Evolutionary conservation across 2,888 invertebrate species (phyloP).

Genomic region (Leptinotarsa peninsularis): DNA sequence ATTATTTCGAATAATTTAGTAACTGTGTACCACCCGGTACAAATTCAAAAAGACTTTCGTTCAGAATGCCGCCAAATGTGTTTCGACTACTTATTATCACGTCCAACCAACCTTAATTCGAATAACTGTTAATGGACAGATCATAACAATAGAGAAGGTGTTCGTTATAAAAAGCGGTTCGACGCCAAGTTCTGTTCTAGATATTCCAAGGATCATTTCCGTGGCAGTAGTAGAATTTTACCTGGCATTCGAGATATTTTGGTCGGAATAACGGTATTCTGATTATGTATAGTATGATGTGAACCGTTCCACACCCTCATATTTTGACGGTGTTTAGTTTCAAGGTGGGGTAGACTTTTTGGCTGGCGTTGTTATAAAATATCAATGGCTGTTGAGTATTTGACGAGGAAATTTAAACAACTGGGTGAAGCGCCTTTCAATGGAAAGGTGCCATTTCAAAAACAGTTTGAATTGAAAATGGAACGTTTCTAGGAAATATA

Average conservation of each 20-base stretch:
- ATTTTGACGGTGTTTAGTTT: neutral
- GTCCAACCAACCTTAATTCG: slow-evolving; percentile 15
- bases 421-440: too few species aligned
- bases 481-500: too few species aligned
- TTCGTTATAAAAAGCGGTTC: slow-evolving; percentile 20
- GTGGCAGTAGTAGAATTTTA: slow-evolving; percentile 24
- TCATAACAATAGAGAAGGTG: slow-evolving; percentile 24
- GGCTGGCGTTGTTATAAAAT: neutral
- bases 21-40: neutral
- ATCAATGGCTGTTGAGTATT: too few species aligned
- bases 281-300: neutral
- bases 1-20: too few species aligned
- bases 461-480: too few species aligned
- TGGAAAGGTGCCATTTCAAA: too few species aligned
- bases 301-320: neutral
- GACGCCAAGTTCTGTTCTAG: slow-evolving; percentile 12
- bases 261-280: slow-evolving; percentile 16
- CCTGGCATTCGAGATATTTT: slow-evolving; percentile 22
- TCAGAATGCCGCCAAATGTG: neutral
- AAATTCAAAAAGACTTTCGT: neutral
- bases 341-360: neutral
- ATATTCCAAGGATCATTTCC: slow-evolving; percentile 16
- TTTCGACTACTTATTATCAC: slow-evolving; percentile 11
- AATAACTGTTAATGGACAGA: slow-evolving; percentile 27
- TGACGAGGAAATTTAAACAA: too few species aligned